Base-by-base conservation (phyloP, 2,888 invertebrate genomes). In the Eupithecia vulgata region DNA sequence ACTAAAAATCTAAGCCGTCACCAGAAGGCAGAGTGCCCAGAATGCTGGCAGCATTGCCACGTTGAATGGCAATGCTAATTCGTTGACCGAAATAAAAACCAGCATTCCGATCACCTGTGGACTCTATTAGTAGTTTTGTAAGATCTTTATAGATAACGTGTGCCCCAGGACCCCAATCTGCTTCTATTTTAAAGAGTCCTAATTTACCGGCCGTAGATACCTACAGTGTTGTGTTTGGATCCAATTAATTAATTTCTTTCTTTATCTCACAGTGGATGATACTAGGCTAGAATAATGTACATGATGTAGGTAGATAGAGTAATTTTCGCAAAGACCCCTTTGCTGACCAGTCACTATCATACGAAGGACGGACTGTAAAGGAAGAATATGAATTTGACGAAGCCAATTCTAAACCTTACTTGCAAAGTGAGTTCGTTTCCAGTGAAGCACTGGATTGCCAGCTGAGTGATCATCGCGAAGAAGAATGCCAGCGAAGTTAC, bases 401-500 rank as follows among this genome's bases (percentile, higher is more conserved):
- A 37, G 15, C 3, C 35, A 62, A n/a, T n/a, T 45, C n/a, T 45
- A 42, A n/a, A 5, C 68, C 87, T 85, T 79, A 92, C 93, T 82
- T 93, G 90, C 61, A 90, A 78, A 3, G 93, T 92, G 0, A 94
- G 85, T 77, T 93, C 93, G 75, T 92, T 94, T 5, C 88, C 91
- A 52, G 94, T 91, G 76, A 93, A 91, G 77, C 94, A 94, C 78
- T 94, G 94, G 59, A 93, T 87, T 0, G 89, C 93, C 7, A 94
- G 85, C 72, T 94, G 94, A 68, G 88, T 89, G 64, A 93, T 90
- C 94, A 94, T 94, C 2, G 91, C 91, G 8, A 87, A 84, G 80
- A 94, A 94, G 82, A 94, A 94, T 21, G 94, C 93, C 25, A 94
- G 78, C 0, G 94, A 93, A 13, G 91, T 93, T 68, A 90, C 86